Base-by-base conservation (phyloP, 2,888 invertebrate species). In the Spodoptera littoralis region DNA sequence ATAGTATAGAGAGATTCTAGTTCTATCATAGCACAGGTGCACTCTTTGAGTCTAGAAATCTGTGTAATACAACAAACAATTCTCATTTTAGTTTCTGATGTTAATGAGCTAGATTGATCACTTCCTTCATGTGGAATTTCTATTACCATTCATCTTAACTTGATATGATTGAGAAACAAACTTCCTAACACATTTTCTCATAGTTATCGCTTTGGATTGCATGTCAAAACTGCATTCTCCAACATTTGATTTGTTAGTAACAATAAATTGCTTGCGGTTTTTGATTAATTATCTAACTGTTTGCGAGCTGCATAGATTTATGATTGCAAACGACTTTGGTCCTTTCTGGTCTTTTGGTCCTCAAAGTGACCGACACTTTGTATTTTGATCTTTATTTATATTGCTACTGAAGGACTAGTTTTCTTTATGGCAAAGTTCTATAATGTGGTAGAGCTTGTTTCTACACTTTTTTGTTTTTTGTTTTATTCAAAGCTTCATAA, bases 201-300 rank as follows among this genome's bases (percentile, higher is more conserved):
- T 61, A 75, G 71, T 59, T 68, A 62, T 57, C 54, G 57, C 54
- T 51, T 58, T 52, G 51, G 56, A 77, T 79, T 73, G 70, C 69
- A 59, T 63, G 70, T 69, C 68, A 54, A 45, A 60, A 68, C 60
- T 61, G 60, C 72, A 70, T 78, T 76, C 66, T 69, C 52, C 6
- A 51, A 22, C 65, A 46, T 67, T 70, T 70, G 77, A 75, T 79
- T 75, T 72, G 72, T 71, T 70, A 51, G 66, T 49, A 51, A 61
- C 65, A 67, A 76, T 79, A 74, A 79, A 79, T 77, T 66, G 70
- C 54, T 69, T 65, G 64, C 64, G 62, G 69, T 75, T 73, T 71
- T 73, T 79, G 79, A 79, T 79, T 70, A 79, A 79, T 79, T 71
- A 69, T 56, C 27, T 49, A 49, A 55, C 69, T 70, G 79, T 65